Conservation (phyloP, 2,797 vertebrate genomes). For the Sebastes iracundus region DNA sequence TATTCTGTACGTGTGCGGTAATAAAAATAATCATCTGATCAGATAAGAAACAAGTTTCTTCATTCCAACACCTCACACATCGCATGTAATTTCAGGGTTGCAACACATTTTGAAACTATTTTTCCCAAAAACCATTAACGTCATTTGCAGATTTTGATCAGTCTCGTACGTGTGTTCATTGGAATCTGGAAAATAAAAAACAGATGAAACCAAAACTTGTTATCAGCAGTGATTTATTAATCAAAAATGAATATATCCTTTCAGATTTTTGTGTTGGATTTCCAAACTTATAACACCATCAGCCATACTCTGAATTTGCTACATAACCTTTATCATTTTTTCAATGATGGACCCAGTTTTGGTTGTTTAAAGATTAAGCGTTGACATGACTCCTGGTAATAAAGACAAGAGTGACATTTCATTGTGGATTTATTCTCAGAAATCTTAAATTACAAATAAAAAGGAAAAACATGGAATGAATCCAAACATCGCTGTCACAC, state of each 20-base stretch:
- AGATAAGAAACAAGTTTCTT: not conserved
- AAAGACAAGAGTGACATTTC: not conserved
- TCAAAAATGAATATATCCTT: not conserved
- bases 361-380: not conserved
- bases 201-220: not conserved
- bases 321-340: not conserved
- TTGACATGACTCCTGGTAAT: not conserved
- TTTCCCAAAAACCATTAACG: not conserved
- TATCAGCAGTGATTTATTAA: not conserved
- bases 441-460: slow-evolving; percentile 54
- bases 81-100: not conserved
- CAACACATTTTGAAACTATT: not conserved
- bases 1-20: not conserved
- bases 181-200: not conserved
- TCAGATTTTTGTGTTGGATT: too few species aligned
- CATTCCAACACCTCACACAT: not conserved
- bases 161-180: not conserved
- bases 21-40: not conserved
- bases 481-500: not conserved
- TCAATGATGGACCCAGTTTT: not conserved
- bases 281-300: too few species aligned
- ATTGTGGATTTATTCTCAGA: slow-evolving; percentile 51
- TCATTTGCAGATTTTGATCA: not conserved
- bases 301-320: not conserved
- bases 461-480: slow-evolving; percentile 24